A percentile compares a stretch with the other conserved stretches of the same genome.
Conservation (phyloP, 2,888 invertebrate genomes). For the Azorinus chamasolen region DNA sequence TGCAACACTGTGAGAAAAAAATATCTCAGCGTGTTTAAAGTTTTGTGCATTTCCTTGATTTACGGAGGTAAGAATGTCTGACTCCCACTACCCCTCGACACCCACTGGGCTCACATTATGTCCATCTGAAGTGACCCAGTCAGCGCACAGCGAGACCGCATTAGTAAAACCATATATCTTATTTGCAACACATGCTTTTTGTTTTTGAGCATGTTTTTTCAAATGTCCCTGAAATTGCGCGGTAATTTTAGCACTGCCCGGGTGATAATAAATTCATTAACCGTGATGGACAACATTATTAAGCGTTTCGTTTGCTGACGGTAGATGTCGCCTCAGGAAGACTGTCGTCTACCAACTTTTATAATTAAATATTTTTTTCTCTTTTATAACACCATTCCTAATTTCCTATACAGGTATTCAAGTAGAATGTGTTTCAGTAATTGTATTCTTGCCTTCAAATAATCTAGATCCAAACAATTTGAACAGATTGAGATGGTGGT, state of each 20-base stretch:
- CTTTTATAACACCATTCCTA: too few relatives aligned
- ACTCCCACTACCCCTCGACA: constrained; percentile 23
- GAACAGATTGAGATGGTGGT: too few relatives aligned
- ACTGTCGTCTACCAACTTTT: too few relatives aligned
- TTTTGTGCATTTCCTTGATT: constrained; percentile 50
- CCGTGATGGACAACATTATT: too few relatives aligned
- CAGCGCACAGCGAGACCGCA: constrained; percentile 39
- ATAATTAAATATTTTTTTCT: too few relatives aligned
- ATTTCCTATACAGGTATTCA: too few relatives aligned
- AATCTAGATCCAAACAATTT: too few relatives aligned
- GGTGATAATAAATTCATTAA: too few relatives aligned
- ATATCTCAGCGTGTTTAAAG: constrained; percentile 25
- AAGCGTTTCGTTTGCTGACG: too few relatives aligned
- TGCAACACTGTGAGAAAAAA: constrained; percentile 49
- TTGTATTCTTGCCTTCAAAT: too few relatives aligned
- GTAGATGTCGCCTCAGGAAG: too few relatives aligned
- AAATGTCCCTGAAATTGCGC: constrained; percentile 4
- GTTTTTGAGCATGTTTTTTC: constrained; percentile 39
- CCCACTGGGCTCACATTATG: constrained; percentile 50
- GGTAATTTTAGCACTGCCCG: not conserved
- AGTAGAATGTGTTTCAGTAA: too few relatives aligned
- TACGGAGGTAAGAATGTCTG: constrained; percentile 18
- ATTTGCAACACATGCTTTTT: constrained; percentile 49
- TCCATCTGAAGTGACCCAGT: constrained; percentile 47
- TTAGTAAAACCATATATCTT: constrained; percentile 39